Conservation (phyloP, 2,888 invertebrate species). For the Diplazon laetatorius region DNA sequence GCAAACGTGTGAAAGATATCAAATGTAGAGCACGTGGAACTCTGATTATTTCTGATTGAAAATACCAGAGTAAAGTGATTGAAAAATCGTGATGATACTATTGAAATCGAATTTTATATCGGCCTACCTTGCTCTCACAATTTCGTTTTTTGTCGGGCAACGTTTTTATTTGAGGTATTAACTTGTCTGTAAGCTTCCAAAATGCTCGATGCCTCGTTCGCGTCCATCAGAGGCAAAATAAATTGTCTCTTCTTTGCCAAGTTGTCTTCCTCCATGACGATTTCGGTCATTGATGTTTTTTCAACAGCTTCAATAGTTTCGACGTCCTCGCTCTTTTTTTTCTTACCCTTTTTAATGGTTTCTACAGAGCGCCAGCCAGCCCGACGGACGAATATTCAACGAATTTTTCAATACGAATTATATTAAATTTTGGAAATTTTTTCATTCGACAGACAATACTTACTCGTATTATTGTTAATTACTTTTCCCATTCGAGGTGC, state of each 20-base stretch:
- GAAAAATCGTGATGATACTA: constrained; percentile 15
- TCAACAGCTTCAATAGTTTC: background rate
- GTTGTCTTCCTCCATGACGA: constrained; percentile 65
- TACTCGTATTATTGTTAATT: constrained; percentile 31
- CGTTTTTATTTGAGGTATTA: constrained; percentile 6
- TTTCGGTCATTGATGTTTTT: constrained; percentile 43
- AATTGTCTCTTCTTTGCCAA: constrained; percentile 60
- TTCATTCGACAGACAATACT: constrained; percentile 18
- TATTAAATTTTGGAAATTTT: background rate
- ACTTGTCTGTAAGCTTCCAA: constrained; percentile 27
- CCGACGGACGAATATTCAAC: constrained; percentile 46
- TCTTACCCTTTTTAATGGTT: constrained; percentile 26
- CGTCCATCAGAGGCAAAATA: constrained; percentile 70
- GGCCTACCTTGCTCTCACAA: constrained; percentile 8
- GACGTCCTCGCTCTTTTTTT: constrained; percentile 28
- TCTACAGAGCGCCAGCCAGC: constrained; percentile 37
- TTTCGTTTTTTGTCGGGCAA: background rate
- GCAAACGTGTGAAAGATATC: constrained; percentile 72
- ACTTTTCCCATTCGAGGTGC: constrained; percentile 16
- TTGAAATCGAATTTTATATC: background rate
- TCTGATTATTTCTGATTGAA: constrained; percentile 69
- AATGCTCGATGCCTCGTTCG: constrained; percentile 64
- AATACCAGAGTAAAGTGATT: constrained; percentile 51
- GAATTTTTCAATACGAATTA: background rate
- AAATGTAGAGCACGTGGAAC: constrained; percentile 80